Conservation (phyloP, 2,113 vertebrate genomes). For the Neofelis nebulosa region DNA sequence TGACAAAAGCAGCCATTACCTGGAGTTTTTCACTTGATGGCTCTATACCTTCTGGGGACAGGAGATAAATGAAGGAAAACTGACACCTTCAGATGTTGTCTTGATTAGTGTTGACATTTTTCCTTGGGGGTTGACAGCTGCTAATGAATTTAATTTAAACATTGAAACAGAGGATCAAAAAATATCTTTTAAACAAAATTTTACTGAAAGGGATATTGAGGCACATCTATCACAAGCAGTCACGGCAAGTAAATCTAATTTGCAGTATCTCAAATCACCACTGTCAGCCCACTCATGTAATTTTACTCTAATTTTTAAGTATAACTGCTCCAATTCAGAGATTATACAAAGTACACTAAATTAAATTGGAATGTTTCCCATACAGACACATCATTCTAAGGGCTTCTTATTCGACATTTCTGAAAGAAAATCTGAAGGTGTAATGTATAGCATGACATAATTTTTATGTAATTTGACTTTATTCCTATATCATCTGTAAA, state of each 20-base stretch:
- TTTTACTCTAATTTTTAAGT: not conserved
- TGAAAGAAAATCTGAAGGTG: not conserved
- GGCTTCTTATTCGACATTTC: not conserved
- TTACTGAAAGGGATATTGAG: not conserved
- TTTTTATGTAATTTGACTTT: not conserved
- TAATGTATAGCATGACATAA: not conserved
- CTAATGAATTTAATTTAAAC: constrained; percentile 84
- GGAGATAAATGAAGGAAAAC: constrained; percentile 81
- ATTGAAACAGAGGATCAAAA: constrained; percentile 72
- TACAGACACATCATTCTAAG: not conserved
- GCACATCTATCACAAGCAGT: not conserved
- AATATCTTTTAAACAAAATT: constrained; percentile 46
- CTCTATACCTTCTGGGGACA: constrained; percentile 83
- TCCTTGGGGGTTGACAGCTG: constrained; percentile 80
- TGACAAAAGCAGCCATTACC: constrained; percentile 76
- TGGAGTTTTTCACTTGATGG: constrained; percentile 55
- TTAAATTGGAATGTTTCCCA: not conserved
- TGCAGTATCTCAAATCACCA: constrained; percentile 1
- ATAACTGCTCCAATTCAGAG: not conserved
- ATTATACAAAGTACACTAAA: not conserved
- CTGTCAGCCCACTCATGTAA: not conserved
- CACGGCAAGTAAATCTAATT: constrained; percentile 49
- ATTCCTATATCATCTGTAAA: constrained; percentile 24
- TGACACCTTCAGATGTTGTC: constrained; percentile 83
- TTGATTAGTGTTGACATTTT: constrained; percentile 79